phyloP scores from a whole-genome alignment of 2,797 vertebrate genomes.

The Anomalospiza imberbis region DNA sequence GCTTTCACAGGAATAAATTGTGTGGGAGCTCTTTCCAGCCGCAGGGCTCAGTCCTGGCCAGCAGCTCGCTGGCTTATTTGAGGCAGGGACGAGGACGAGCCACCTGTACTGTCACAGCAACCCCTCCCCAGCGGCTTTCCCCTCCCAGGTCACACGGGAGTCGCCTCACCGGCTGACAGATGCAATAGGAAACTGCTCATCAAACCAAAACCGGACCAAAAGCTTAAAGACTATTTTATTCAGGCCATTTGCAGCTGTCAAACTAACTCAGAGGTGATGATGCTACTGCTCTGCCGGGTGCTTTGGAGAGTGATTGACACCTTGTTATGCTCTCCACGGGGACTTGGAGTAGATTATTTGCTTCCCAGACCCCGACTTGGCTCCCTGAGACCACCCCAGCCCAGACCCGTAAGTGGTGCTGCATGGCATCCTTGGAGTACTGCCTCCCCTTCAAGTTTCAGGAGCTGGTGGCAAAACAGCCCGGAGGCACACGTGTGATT shows the following conservation, averaged over 20 bases:
- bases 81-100: neutral
- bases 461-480: neutral
- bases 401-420: neutral
- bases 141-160: neutral
- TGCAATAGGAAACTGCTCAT: neutral
- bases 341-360: neutral
- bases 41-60: neutral
- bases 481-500: fast-evolving
- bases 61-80: neutral
- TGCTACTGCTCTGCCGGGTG: neutral
- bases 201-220: neutral
- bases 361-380: fast-evolving
- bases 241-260: neutral
- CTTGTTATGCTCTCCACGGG: neutral
- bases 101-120: neutral
- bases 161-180: neutral
- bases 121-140: fast-evolving
- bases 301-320: neutral
- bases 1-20: neutral
- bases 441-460: neutral
- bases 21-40: neutral
- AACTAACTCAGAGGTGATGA: neutral
- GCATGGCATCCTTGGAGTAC: neutral
- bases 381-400: neutral
- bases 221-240: neutral